phyloP scores from a whole-genome alignment of 2,113 vertebrate species.

The Polypterus bichir region DNA sequence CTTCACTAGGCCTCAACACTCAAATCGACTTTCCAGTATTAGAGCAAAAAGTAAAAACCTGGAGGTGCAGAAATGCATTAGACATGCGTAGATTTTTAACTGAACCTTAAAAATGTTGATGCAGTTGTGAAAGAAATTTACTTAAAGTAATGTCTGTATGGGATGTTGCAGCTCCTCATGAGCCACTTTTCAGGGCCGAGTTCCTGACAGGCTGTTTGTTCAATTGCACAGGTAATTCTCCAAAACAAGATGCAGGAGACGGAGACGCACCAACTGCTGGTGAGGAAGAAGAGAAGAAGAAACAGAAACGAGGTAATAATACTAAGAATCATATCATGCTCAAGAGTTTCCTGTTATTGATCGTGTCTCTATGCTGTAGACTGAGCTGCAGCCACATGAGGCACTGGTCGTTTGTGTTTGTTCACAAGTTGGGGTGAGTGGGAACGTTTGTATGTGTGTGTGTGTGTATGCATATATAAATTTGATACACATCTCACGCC shows the following conservation, averaged over 20 bases:
- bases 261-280: conserved; percentile 63
- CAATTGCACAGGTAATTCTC: conserved; percentile 53
- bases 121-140: neutral
- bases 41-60: too few species aligned
- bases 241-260: conserved; percentile 67
- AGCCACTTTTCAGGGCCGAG: neutral
- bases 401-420: neutral
- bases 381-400: neutral
- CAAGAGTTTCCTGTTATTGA: neutral
- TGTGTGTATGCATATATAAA: neutral
- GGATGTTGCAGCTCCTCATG: too few species aligned
- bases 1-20: too few species aligned
- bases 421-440: neutral
- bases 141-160: too few species aligned
- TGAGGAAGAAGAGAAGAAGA: conserved; percentile 97
- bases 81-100: too few species aligned
- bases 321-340: neutral
- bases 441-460: neutral
- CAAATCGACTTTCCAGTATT: too few species aligned
- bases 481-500: neutral
- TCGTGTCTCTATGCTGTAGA: neutral
- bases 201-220: neutral
- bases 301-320: conserved; percentile 83
- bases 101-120: neutral
- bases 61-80: too few species aligned